These are phyloP conservation scores for Aldabrachelys gigantea DNA, from an alignment of 2,113 vertebrate genomes.

Conservation along the genomic window DNA sequence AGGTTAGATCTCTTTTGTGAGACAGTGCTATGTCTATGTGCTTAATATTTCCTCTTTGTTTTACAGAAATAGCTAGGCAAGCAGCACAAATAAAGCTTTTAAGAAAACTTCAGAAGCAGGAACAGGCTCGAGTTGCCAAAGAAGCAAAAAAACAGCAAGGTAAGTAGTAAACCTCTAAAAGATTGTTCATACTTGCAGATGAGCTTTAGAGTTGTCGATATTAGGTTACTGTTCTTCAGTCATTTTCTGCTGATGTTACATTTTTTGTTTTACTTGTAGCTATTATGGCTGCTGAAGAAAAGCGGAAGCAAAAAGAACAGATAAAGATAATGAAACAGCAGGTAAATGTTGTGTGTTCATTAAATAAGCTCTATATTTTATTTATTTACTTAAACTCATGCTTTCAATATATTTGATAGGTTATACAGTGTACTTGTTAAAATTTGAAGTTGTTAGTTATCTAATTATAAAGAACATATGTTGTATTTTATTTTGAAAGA, in stretches of 20 bases:
- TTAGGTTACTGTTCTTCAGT: background rate
- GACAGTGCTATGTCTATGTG: constrained; percentile 18
- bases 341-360: constrained; percentile 76
- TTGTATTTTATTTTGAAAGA: background rate
- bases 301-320: constrained; percentile 94
- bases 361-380: background rate
- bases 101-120: constrained; percentile 94
- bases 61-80: constrained; percentile 94
- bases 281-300: constrained; percentile 94
- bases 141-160: constrained; percentile 95
- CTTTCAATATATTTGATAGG: background rate
- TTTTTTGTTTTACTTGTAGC: constrained; percentile 80
- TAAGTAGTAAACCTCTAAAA: constrained; percentile 50
- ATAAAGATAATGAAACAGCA: constrained; percentile 97
- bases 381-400: background rate
- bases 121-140: constrained; percentile 91
- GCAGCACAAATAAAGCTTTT: constrained; percentile 95
- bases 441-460: constrained; percentile 7
- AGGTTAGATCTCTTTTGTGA: background rate
- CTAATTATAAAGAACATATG: background rate
- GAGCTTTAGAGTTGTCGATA: background rate
- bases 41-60: constrained; percentile 26
- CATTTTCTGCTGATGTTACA: constrained; percentile 34
- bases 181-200: background rate
- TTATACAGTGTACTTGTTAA: background rate